Conservation (phyloP, 2,797 vertebrate species). For the Hydrolagus colliei region DNA sequence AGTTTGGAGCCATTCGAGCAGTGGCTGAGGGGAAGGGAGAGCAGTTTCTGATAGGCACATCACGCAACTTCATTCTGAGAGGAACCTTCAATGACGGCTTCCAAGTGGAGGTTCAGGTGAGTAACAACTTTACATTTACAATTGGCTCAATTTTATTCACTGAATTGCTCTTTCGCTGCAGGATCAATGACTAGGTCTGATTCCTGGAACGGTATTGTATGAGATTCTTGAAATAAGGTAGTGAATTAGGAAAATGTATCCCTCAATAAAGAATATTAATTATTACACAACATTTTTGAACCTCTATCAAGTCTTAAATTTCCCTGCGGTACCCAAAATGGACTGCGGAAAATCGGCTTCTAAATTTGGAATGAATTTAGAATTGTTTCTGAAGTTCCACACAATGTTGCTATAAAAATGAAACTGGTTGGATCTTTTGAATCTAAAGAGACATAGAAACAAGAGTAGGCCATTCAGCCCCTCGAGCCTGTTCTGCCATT, state of each 20-base stretch:
- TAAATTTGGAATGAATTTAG: too few relatives aligned
- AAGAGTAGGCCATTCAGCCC: too few relatives aligned
- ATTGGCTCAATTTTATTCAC: background rate
- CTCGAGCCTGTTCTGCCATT: too few relatives aligned
- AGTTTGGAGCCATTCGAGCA: conserved; percentile 86
- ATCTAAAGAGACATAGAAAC: too few relatives aligned
- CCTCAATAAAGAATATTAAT: background rate
- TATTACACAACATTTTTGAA: background rate
- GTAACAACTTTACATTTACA: conserved; percentile 1
- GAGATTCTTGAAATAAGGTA: too few relatives aligned
- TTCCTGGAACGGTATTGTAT: too few relatives aligned
- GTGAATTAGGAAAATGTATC: background rate
- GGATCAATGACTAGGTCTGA: background rate
- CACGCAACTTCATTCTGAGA: conserved; percentile 85
- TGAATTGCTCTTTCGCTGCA: background rate
- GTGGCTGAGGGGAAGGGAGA: conserved; percentile 88
- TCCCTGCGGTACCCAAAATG: background rate
- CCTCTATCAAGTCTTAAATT: background rate
- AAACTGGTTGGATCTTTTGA: too few relatives aligned
- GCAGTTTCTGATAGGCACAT: conserved; percentile 87
- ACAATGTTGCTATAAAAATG: too few relatives aligned
- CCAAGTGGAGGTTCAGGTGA: conserved; percentile 86
- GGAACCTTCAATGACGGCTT: conserved; percentile 92
- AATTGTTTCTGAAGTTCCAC: too few relatives aligned
- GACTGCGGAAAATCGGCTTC: too few relatives aligned